Conservation (phyloP, 2,888 invertebrate species). For the Fragum sueziense region DNA sequence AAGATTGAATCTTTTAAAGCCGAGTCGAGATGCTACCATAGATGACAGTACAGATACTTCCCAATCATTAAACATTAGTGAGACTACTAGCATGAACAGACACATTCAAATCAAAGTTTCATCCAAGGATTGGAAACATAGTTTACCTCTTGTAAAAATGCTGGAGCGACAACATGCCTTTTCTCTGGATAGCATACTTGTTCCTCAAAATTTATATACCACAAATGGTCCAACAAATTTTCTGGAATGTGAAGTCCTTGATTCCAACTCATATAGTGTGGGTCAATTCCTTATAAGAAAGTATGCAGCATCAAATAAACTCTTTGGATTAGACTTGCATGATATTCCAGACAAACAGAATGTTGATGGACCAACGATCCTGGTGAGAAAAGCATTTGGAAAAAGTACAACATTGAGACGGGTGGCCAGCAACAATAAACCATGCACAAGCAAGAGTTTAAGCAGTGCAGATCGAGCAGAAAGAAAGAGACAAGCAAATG, state of each 20-base stretch:
- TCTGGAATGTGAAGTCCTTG: slow-evolving; percentile 25
- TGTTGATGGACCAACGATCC: slow-evolving; percentile 19
- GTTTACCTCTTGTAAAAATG: not conserved
- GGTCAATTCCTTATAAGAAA: slow-evolving; percentile 25
- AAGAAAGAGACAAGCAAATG: slow-evolving; percentile 13
- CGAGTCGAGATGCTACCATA: not conserved
- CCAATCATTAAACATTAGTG: not conserved
- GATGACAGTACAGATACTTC: not conserved
- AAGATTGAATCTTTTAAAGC: not conserved
- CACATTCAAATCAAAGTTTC: not conserved
- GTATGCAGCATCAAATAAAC: slow-evolving; percentile 17
- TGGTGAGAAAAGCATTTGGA: slow-evolving; percentile 21
- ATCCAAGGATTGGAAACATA: slow-evolving; percentile 8
- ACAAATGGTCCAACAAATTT: not conserved
- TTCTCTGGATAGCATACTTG: not conserved
- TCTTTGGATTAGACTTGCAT: slow-evolving; percentile 13
- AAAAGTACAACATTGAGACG: slow-evolving; percentile 36
- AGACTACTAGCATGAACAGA: not conserved
- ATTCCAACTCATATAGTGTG: slow-evolving; percentile 22
- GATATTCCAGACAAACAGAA: slow-evolving; percentile 7
- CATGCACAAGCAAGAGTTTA: not conserved
- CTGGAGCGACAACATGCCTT: not conserved
- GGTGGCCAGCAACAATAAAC: not conserved
- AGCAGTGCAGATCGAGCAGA: slow-evolving; percentile 1
- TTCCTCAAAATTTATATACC: slow-evolving; percentile 36